phyloP scores from a whole-genome alignment of 1,140 invertebrate species.

The Scaptomyza montana region DNA sequence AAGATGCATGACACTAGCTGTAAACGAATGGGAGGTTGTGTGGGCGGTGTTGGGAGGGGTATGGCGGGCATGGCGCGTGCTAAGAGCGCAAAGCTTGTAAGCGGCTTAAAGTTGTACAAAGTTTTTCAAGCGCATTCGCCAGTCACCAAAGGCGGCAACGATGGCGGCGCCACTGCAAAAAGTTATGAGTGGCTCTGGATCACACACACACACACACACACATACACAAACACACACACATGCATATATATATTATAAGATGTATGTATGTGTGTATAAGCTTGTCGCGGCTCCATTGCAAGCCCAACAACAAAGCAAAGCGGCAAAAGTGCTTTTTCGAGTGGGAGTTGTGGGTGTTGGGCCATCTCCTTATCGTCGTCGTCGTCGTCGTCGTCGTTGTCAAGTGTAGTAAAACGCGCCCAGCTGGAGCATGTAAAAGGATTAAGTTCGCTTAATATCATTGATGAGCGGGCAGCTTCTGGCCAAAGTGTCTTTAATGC shows the following conservation, averaged over 20 bases:
- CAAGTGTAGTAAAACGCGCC: slow-evolving; percentile 48
- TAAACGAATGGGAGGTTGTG: background rate
- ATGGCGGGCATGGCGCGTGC: slow-evolving; percentile 44
- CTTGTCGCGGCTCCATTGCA: slow-evolving; percentile 40
- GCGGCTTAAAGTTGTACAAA: slow-evolving; percentile 82
- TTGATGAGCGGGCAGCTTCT: slow-evolving; percentile 62
- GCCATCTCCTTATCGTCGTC: background rate
- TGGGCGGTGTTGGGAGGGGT: background rate
- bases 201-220: slow-evolving; percentile 34
- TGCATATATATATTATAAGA: slow-evolving; percentile 19
- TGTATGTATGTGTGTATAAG: slow-evolving; percentile 45
- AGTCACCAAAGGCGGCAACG: slow-evolving; percentile 67
- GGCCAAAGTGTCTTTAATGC: slow-evolving; percentile 44
- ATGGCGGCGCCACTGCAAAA: slow-evolving; percentile 48
- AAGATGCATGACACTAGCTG: slow-evolving; percentile 27
- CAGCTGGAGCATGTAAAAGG: slow-evolving; percentile 70
- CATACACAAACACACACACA: slow-evolving; percentile 25
- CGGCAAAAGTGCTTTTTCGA: background rate
- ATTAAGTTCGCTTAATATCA: slow-evolving; percentile 81
- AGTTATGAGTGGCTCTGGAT: slow-evolving; percentile 72
- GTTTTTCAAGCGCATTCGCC: slow-evolving; percentile 81
- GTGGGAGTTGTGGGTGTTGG: slow-evolving; percentile 5
- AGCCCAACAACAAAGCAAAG: slow-evolving; percentile 7
- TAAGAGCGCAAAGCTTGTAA: slow-evolving; percentile 80
- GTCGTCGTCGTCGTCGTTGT: slow-evolving; percentile 18